Base-by-base conservation (phyloP, 2,797 vertebrate genomes). In the Ptychobarbus kaznakovi region DNA sequence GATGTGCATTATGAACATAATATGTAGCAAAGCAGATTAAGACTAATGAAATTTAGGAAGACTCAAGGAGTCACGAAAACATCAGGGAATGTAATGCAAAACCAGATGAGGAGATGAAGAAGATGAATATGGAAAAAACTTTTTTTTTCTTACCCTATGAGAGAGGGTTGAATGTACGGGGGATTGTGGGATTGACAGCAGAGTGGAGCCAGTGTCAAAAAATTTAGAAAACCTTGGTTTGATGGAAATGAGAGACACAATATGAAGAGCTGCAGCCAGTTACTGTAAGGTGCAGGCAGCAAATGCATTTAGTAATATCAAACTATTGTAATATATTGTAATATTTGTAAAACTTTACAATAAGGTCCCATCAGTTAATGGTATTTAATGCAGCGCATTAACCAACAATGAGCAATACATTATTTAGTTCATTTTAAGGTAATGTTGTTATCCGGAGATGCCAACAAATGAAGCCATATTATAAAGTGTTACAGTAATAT, bases 21-120 rank as follows among this genome's bases (percentile, higher is more conserved):
- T 22, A 13, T 76, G 32, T 32, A 56, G 75, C 13, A 40, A 61
- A 58, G 22, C 13, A 78, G 75, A 61, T 78, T 78, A 25, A 35
- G 75, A 38, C 75, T 61, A 61, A 58, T 78, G 38, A 61, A 61
- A 58, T 61, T 25, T 78, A 42, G 22, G 22, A 15, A 56, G 51
- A 77, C 6, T 61, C 3, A 4, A 25, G 13, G 3, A 61, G 12
- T 42, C 35, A 61, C 0, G 13, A 61, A 77, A 78, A 61, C 38
- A 42, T 61, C 12, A 78, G 53, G 53, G 22, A 4, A 77, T 77
- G 35, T 77, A 25, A 61, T 61, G 20, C 75, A 42, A 78, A 68
- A 49, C 46, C 18, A 68, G 44, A 35, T 65, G 42, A 66, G 6
- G 25, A 66, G 18, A 66, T 46, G 18, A 49, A 79, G 12, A 61